These are phyloP conservation scores for Tupiocoris notatus DNA, from an alignment of 2,888 invertebrate species.

Conservation along the genomic window DNA sequence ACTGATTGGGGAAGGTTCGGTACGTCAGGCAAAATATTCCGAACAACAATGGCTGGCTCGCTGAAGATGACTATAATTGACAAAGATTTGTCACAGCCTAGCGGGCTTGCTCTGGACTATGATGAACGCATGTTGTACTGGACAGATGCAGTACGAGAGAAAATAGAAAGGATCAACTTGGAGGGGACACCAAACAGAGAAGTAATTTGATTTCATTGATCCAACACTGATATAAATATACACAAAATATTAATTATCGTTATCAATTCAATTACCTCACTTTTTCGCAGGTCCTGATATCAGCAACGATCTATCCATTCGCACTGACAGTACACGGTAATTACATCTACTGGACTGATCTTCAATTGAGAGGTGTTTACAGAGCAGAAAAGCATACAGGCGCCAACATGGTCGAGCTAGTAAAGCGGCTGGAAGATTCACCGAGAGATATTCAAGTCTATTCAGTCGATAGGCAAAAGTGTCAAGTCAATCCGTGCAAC, in stretches of 20 bases:
- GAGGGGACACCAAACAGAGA: constrained; percentile 79
- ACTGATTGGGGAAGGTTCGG: constrained; percentile 96
- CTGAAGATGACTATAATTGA: constrained; percentile 83
- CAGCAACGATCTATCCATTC: constrained; percentile 92
- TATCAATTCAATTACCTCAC: constrained; percentile 52
- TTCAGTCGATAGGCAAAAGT: constrained; percentile 74
- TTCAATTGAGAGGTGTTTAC: constrained; percentile 90
- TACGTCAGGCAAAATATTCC: constrained; percentile 88
- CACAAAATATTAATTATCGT: neutral
- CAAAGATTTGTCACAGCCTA: constrained; percentile 89
- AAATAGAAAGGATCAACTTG: constrained; percentile 87
- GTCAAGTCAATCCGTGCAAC: constrained; percentile 77
- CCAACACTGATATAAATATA: too few relatives aligned
- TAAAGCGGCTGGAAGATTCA: constrained; percentile 86
- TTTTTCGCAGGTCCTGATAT: constrained; percentile 59
- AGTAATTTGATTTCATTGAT: too few relatives aligned
- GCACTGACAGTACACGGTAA: constrained; percentile 86
- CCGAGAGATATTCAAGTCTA: constrained; percentile 90
- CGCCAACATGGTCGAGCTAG: constrained; percentile 89
- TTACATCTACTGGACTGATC: constrained; percentile 95
- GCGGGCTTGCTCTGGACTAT: constrained; percentile 93
- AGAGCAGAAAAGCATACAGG: constrained; percentile 94
- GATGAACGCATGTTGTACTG: constrained; percentile 91
- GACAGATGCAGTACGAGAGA: constrained; percentile 95
- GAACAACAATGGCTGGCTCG: constrained; percentile 95